Percentiles rank a stretch among this genome's conserved stretches.
Evolutionary conservation across 2,113 vertebrate genomes (phyloP).

Genomic region (Triplophysa dalaica): DNA sequence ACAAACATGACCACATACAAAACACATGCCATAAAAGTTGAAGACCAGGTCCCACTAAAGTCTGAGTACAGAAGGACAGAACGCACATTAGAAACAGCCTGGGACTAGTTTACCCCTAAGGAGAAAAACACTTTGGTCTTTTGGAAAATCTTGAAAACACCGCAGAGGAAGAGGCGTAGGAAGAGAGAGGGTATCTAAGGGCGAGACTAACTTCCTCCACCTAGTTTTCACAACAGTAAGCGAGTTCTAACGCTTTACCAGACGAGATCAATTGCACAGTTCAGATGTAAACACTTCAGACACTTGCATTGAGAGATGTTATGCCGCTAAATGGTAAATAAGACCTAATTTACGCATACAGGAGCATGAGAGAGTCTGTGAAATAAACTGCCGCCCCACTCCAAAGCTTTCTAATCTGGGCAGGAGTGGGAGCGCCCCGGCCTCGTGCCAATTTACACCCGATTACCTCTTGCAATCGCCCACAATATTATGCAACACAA

Average conservation of each 20-base stretch:
- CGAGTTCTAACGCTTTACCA: conserved; percentile 20
- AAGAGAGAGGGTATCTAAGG: conserved; percentile 1
- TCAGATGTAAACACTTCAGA: conserved; percentile 40
- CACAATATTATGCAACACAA: conserved; percentile 26
- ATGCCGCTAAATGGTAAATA: conserved; percentile 55
- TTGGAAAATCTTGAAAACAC: neutral
- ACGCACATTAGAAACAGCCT: neutral
- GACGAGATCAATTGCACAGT: conserved; percentile 35
- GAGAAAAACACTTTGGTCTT: conserved; percentile 7
- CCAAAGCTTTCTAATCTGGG: conserved; percentile 37
- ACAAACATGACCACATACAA: neutral
- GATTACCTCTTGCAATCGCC: conserved; percentile 10
- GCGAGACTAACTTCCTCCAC: conserved; percentile 22
- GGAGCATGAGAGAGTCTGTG: conserved; percentile 1
- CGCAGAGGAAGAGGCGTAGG: neutral
- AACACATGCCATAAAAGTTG: conserved; percentile 7
- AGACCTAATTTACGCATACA: conserved; percentile 42
- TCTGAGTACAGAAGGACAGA: neutral
- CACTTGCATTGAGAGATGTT: conserved; percentile 41
- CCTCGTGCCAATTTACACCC: neutral
- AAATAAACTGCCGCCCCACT: conserved; percentile 3
- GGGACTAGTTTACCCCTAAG: neutral
- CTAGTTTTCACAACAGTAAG: conserved; percentile 36
- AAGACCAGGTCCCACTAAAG: neutral
- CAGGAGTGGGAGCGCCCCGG: conserved; percentile 35